Evolutionary conservation across 2,797 vertebrate species (phyloP).

Genomic region (Cheirogaleus major): DNA sequence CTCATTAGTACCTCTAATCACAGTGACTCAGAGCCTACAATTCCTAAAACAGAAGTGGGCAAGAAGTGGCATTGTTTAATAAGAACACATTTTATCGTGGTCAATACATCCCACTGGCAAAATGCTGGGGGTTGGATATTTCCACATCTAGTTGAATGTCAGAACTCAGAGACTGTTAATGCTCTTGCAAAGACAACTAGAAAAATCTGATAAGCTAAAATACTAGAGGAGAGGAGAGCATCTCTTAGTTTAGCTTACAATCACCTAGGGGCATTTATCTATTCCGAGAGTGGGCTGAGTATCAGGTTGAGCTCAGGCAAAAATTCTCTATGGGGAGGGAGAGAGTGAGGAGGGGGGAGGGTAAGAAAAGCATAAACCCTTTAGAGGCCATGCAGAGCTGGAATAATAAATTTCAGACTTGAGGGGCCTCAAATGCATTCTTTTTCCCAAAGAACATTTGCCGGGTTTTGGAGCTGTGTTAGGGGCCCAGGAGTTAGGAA

Average conservation of each 20-base stretch:
- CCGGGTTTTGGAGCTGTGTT: neutral
- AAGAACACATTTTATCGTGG: neutral
- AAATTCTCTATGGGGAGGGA: neutral
- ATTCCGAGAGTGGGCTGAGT: neutral
- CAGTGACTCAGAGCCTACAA: neutral
- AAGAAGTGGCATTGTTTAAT: neutral
- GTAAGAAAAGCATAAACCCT: neutral
- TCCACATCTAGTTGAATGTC: neutral
- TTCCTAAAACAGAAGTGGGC: neutral
- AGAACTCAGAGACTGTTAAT: neutral
- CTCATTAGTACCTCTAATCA: neutral
- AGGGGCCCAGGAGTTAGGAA: neutral
- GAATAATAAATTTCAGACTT: neutral
- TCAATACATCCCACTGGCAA: neutral
- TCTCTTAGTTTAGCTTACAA: neutral
- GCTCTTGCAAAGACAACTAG: neutral
- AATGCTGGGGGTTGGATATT: neutral
- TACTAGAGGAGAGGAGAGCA: neutral
- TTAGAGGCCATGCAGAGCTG: neutral
- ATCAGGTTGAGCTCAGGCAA: neutral
- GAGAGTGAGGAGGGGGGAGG: neutral
- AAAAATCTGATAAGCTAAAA: slow-evolving; percentile 28
- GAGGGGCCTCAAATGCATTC: neutral
- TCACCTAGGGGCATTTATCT: neutral
- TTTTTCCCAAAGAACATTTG: neutral